phyloP scores from a whole-genome alignment of 2,797 vertebrate species.

The Glossophaga mutica region DNA sequence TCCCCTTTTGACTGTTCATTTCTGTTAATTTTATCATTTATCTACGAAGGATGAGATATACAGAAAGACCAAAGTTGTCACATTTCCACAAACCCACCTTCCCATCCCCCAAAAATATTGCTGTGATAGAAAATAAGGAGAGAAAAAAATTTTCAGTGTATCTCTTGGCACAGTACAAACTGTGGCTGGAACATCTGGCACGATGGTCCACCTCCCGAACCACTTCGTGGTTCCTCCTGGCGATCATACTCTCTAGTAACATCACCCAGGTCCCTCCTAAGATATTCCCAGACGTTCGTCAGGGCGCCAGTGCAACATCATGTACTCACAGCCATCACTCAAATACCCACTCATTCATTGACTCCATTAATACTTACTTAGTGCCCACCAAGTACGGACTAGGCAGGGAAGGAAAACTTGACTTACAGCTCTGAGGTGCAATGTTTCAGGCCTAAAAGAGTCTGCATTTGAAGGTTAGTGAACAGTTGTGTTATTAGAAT shows the following conservation, averaged over 20 bases:
- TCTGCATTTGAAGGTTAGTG: not conserved
- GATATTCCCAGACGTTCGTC: not conserved
- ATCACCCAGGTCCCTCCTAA: not conserved
- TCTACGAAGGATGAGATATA: not conserved
- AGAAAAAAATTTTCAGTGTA: not conserved
- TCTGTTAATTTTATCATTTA: constrained; percentile 3
- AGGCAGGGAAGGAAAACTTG: not conserved
- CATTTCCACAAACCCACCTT: not conserved
- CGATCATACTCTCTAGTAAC: not conserved
- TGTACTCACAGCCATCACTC: not conserved
- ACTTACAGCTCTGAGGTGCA: not conserved
- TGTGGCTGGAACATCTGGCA: not conserved
- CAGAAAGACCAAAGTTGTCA: not conserved
- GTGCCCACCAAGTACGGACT: not conserved
- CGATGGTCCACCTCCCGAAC: not conserved
- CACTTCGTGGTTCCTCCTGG: not conserved
- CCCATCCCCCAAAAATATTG: not conserved
- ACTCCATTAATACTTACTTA: not conserved
- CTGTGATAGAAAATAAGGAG: not conserved
- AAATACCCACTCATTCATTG: not conserved
- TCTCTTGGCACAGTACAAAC: not conserved
- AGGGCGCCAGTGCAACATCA: not conserved
- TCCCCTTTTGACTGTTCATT: not conserved
- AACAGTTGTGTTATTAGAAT: not conserved
- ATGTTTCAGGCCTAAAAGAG: not conserved